Percentiles rank a stretch among this genome's conserved stretches.
Evolutionary conservation across 2,797 vertebrate genomes (phyloP).

Genomic region (Alfaro cultratus): DNA sequence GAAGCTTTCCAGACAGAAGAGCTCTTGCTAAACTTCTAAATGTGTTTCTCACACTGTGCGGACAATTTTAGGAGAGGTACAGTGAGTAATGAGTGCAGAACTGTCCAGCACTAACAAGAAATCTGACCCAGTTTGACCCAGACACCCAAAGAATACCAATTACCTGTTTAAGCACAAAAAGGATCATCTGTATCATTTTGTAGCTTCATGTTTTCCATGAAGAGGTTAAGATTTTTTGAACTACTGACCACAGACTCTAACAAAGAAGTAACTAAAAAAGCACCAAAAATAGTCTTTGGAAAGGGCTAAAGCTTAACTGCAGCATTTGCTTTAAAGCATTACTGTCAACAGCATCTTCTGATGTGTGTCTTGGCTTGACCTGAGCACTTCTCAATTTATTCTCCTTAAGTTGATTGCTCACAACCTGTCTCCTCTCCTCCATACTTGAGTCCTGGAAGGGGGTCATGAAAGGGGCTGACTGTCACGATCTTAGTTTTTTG

Average conservation of each 20-base stretch:
- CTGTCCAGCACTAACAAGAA: not conserved
- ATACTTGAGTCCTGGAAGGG: conserved; percentile 43
- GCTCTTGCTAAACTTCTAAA: not conserved
- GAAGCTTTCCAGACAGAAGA: conserved; percentile 19
- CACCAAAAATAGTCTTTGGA: conserved; percentile 13
- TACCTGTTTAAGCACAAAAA: conserved; percentile 44
- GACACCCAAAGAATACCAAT: conserved; percentile 46
- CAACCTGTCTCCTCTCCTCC: conserved; percentile 48
- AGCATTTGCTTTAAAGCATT: conserved; percentile 42
- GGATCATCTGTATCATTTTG: conserved; percentile 29
- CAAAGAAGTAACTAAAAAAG: conserved; percentile 46
- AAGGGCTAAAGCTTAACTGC: conserved; percentile 36
- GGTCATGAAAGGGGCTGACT: conserved; percentile 48
- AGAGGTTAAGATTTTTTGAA: conserved; percentile 45
- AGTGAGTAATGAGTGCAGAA: conserved; percentile 10
- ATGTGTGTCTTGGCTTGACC: conserved; percentile 64
- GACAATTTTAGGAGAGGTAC: conserved; percentile 1
- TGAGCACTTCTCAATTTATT: conserved; percentile 56
- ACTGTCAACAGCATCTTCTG: conserved; percentile 55
- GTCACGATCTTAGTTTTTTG: not conserved
- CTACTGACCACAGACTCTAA: conserved; percentile 27
- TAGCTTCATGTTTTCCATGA: conserved; percentile 47
- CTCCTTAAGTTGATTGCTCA: conserved; percentile 74
- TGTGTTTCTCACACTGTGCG: conserved; percentile 7
- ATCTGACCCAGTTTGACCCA: not conserved